Conservation (phyloP, 2,113 vertebrate genomes). For the cat (Felis catus) region DNA sequence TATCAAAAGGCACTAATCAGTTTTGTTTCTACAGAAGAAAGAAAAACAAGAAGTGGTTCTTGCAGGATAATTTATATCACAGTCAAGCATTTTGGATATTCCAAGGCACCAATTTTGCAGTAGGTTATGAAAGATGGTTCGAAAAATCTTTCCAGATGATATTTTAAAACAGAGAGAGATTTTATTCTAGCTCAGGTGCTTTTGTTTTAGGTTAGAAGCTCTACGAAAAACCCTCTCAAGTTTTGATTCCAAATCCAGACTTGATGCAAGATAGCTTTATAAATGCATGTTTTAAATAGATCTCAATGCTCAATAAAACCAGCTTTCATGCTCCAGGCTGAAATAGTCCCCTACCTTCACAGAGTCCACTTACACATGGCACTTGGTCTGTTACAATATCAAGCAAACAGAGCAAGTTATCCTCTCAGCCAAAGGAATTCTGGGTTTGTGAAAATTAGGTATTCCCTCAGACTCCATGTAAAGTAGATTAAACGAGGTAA, state of each 20-base stretch:
- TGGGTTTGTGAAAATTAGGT: not conserved
- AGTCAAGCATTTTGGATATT: not conserved
- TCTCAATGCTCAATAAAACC: not conserved
- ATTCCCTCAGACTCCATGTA: not conserved
- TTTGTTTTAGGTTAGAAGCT: slow-evolving; percentile 37
- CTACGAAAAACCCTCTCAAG: slow-evolving; percentile 26
- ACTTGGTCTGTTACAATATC: slow-evolving; percentile 40
- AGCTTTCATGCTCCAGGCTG: not conserved
- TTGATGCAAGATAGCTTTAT: not conserved
- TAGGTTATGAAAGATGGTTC: slow-evolving; percentile 11
- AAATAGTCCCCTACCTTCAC: not conserved
- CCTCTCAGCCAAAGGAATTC: not conserved
- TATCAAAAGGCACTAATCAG: not conserved
- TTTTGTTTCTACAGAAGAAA: slow-evolving; percentile 4
- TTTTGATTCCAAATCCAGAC: slow-evolving; percentile 10
- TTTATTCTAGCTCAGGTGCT: slow-evolving; percentile 31
- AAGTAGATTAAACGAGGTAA: not conserved
- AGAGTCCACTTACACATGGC: not conserved
- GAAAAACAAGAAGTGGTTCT: not conserved
- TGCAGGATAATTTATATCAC: not conserved
- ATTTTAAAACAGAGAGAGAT: slow-evolving; percentile 57
- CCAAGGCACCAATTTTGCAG: not conserved
- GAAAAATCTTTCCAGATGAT: slow-evolving; percentile 33
- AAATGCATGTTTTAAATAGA: slow-evolving; percentile 57
- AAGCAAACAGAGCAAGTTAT: slow-evolving; percentile 15